A percentile compares a stretch with the other conserved stretches of the same genome.
Evolutionary conservation across 2,888 invertebrate species (phyloP).

Genomic region (Lomographa bimaculata): DNA sequence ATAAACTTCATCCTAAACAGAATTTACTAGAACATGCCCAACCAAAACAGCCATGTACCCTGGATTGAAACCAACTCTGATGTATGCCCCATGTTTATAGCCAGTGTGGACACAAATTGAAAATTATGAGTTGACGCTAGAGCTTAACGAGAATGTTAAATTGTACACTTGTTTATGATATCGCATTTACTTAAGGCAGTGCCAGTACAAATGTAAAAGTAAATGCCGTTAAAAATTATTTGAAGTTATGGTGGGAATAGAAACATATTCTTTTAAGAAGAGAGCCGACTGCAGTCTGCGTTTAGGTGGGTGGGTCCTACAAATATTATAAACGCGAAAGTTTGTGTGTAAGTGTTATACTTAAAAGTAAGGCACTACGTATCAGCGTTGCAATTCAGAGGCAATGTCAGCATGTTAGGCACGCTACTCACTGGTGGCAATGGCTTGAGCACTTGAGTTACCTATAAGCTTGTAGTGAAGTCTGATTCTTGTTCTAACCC

Average conservation of each 20-base stretch:
- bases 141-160: slow-evolving; percentile 62
- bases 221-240: slow-evolving; percentile 16
- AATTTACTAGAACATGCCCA: slow-evolving; percentile 14
- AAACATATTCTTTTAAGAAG: slow-evolving; percentile 5
- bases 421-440: too few species aligned
- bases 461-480: too few species aligned
- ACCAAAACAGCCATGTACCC: slow-evolving; percentile 24
- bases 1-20: slow-evolving; percentile 16
- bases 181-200: slow-evolving; percentile 23
- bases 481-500: too few species aligned
- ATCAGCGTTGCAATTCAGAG: too few species aligned
- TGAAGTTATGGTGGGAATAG: slow-evolving; percentile 14
- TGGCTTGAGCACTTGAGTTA: too few species aligned
- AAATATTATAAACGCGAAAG: too few species aligned
- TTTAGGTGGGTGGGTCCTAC: too few species aligned
- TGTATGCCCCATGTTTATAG: slow-evolving; percentile 64
- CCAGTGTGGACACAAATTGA: slow-evolving; percentile 73
- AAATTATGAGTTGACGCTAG: slow-evolving; percentile 70
- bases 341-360: too few species aligned
- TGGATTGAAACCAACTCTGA: slow-evolving; percentile 62
- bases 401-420: too few species aligned
- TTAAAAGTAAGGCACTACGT: too few species aligned
- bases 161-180: slow-evolving; percentile 48
- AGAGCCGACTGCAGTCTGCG: too few species aligned
- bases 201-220: slow-evolving; percentile 18